Percentiles rank a stretch among this genome's conserved stretches.
Conservation (phyloP, 1,140 invertebrate species). For the Pseudomyrmex cubaensis region DNA sequence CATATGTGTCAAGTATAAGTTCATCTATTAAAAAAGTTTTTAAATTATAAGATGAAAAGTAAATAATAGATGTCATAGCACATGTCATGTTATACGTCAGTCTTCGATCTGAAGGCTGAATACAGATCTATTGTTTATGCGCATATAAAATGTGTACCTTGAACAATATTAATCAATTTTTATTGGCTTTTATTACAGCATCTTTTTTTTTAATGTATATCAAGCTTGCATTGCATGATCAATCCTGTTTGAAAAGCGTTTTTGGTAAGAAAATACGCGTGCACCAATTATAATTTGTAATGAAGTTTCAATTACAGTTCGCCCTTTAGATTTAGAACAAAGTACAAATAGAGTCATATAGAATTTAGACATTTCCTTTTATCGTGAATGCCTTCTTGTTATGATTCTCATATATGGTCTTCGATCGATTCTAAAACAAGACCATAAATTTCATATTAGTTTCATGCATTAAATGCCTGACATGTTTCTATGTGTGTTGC, state of each 20-base stretch:
- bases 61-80: conserved; percentile 16
- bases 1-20: neutral
- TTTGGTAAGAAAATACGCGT: too few species aligned
- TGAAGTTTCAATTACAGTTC: neutral
- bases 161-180: conserved; percentile 15
- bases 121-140: neutral
- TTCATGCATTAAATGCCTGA: conserved; percentile 32
- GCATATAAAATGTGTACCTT: neutral
- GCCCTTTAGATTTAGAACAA: neutral
- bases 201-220: neutral
- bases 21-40: conserved; percentile 20
- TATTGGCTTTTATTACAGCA: neutral
- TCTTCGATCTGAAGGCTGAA: conserved; percentile 10
- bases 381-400: conserved; percentile 15
- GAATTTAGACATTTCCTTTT: conserved; percentile 20
- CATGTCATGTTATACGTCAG: conserved; percentile 28
- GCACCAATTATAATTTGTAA: neutral
- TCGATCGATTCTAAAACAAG: conserved; percentile 38
- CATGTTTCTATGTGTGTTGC: conserved; percentile 4
- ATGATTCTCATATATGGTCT: conserved; percentile 7
- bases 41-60: conserved; percentile 7
- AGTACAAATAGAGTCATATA: neutral
- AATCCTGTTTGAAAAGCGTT: neutral
- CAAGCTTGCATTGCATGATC: too few species aligned
- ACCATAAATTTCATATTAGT: conserved; percentile 45